Conservation (phyloP, 2,113 vertebrate genomes). For the Anguilla rostrata region DNA sequence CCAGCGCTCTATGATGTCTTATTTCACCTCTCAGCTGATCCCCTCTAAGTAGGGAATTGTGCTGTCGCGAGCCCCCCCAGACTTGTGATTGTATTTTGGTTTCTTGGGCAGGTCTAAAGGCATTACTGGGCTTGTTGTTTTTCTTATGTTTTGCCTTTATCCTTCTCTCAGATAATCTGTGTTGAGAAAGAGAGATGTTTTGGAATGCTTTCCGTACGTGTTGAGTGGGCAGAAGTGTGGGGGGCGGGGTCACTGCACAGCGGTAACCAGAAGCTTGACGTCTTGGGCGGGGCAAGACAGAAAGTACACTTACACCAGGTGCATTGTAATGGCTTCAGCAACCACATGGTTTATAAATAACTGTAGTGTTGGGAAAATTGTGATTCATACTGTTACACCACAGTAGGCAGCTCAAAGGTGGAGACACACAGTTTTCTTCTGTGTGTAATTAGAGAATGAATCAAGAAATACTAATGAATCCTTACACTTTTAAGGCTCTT, state of each 20-base stretch:
- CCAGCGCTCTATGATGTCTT: neutral
- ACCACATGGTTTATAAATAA: neutral
- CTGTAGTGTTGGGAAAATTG: neutral
- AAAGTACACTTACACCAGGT: neutral
- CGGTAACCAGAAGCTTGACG: neutral
- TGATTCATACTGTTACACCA: neutral
- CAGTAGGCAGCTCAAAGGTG: neutral
- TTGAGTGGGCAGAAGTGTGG: neutral
- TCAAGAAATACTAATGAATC: neutral
- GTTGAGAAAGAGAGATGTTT: neutral
- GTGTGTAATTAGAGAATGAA: neutral
- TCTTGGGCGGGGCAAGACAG: neutral
- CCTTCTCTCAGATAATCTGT: neutral
- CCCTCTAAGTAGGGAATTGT: neutral
- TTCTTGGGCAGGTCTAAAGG: neutral
- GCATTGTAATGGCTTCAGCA: neutral
- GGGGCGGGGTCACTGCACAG: neutral
- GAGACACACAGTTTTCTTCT: neutral
- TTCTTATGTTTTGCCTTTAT: neutral
- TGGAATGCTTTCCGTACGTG: neutral
- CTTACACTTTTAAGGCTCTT: neutral
- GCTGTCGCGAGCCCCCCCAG: neutral
- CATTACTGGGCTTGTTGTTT: neutral
- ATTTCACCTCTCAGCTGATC: neutral
- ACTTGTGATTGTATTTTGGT: conserved; percentile 12